A percentile compares a stretch with the other conserved stretches of the same genome.
These are phyloP conservation scores for Dendroctonus valens DNA, from an alignment of 1,140 invertebrate genomes.

Conservation along the genomic window DNA sequence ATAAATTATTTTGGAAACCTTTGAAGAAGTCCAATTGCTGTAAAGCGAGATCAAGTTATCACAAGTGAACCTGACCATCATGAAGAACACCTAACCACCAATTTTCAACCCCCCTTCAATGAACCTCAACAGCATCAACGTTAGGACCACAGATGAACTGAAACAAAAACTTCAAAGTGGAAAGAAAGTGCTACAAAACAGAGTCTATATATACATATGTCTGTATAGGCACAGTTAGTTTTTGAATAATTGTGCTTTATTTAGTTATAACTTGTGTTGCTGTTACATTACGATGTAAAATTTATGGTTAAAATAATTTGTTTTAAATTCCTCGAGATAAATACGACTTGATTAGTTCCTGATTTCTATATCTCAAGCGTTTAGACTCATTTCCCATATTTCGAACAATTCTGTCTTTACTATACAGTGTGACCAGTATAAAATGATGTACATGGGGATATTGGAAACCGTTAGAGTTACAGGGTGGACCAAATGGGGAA, in stretches of 20 bases:
- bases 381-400: too few species aligned
- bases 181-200: conserved; percentile 1
- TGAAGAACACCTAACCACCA: background rate
- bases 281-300: too few species aligned
- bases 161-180: background rate
- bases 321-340: conserved; percentile 5
- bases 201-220: background rate
- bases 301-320: too few species aligned
- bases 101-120: conserved; percentile 9
- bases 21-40: background rate
- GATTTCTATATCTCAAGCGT: too few species aligned
- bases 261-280: background rate
- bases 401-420: too few species aligned
- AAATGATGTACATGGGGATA: too few species aligned
- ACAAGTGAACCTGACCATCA: background rate
- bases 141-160: conserved; percentile 2
- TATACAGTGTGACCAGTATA: too few species aligned
- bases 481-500: too few species aligned
- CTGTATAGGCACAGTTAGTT: conserved; percentile 7
- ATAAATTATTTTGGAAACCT: too few species aligned
- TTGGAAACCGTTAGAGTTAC: too few species aligned
- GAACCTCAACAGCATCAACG: conserved; percentile 7
- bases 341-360: background rate
- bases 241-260: conserved; percentile 16
- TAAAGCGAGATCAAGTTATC: conserved; percentile 9